Conservation (phyloP, 2,888 invertebrate genomes). For the Eilema depressum region DNA sequence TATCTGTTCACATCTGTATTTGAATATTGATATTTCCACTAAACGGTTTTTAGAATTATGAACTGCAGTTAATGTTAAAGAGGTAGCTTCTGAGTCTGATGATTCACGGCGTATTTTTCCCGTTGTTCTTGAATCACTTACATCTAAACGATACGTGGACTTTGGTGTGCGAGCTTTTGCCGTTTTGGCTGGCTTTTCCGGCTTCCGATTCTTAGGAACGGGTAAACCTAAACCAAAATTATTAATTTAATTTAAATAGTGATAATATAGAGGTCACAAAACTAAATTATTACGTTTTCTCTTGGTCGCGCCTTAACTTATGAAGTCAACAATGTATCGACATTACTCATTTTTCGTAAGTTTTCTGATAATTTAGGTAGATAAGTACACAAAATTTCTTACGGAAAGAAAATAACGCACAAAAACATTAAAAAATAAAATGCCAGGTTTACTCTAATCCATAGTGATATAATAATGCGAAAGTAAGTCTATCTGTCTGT, state of each 20-base stretch:
- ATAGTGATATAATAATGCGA: too few relatives aligned
- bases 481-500: too few relatives aligned
- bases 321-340: too few relatives aligned
- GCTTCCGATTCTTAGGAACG: not conserved
- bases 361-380: too few relatives aligned
- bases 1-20: conserved; percentile 47
- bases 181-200: conserved; percentile 2
- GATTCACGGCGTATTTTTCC: not conserved
- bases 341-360: too few relatives aligned
- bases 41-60: conserved; percentile 60
- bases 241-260: not conserved
- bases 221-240: conserved; percentile 1
- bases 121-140: not conserved
- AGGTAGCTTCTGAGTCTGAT: conserved; percentile 7
- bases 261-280: not conserved
- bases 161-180: not conserved
- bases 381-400: too few relatives aligned
- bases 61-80: conserved; percentile 49
- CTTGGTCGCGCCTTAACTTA: not conserved
- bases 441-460: too few relatives aligned
- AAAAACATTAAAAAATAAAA: too few relatives aligned
- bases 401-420: too few relatives aligned
- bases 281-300: not conserved
- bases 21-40: conserved; percentile 57
- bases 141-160: not conserved